These are phyloP conservation scores for Linnaemya vulpina DNA, from an alignment of 2,888 invertebrate genomes.

Conservation along the genomic window DNA sequence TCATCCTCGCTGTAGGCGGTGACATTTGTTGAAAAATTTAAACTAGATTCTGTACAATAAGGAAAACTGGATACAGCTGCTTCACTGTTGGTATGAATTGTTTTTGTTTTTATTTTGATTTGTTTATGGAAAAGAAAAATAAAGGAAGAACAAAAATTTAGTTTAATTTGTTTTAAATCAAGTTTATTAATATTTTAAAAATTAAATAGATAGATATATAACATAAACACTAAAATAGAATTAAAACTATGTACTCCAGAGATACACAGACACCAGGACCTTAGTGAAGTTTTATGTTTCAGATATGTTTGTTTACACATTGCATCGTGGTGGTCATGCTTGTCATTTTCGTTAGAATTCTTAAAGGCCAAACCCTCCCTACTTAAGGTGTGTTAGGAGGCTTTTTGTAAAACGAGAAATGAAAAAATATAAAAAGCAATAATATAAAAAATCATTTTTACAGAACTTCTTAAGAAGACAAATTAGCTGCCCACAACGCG, in stretches of 20 bases:
- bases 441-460: constrained; percentile 5
- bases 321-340: constrained; percentile 41
- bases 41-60: constrained; percentile 83
- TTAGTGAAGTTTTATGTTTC: constrained; percentile 35
- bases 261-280: constrained; percentile 44
- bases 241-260: constrained; percentile 14
- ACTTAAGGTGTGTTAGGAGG: constrained; percentile 17
- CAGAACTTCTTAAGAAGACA: background rate
- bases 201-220: constrained; percentile 7
- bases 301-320: constrained; percentile 36
- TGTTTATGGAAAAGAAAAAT: constrained; percentile 67
- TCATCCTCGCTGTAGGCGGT: constrained; percentile 88
- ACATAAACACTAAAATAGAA: constrained; percentile 17
- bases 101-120: constrained; percentile 50
- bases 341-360: constrained; percentile 2
- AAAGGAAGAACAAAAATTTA: constrained; percentile 68
- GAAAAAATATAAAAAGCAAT: constrained; percentile 38
- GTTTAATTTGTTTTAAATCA: constrained; percentile 56
- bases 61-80: constrained; percentile 83
- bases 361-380: constrained; percentile 24
- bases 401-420: constrained; percentile 17
- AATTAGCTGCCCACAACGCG: background rate
- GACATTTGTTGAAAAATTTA: constrained; percentile 87
- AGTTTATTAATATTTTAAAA: constrained; percentile 48
- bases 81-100: constrained; percentile 78